These are phyloP conservation scores for Thera britannica DNA, from an alignment of 2,888 invertebrate genomes.

Conservation along the genomic window DNA sequence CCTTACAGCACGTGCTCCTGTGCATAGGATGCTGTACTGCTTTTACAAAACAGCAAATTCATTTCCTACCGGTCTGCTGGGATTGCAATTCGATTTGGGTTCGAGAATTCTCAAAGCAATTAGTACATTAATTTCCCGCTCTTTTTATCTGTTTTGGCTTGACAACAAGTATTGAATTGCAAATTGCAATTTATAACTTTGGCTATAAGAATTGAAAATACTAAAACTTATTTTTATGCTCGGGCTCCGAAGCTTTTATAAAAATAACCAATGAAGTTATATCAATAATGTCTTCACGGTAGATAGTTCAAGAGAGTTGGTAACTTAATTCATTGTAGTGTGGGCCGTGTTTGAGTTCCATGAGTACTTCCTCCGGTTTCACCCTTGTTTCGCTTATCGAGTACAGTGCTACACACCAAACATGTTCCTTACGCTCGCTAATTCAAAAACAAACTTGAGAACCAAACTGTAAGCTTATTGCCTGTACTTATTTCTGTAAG, in stretches of 20 bases:
- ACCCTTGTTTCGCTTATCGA: conserved; percentile 60
- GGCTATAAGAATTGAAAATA: no score
- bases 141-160: conserved; percentile 27
- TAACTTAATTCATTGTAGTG: conserved; percentile 82
- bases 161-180: conserved; percentile 1
- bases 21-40: neutral
- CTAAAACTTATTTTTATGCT: neutral
- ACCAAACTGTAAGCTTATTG: no score
- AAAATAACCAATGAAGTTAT: no score
- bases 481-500: no score
- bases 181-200: no score
- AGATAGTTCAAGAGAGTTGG: conserved; percentile 59
- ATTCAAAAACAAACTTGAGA: no score
- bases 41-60: conserved; percentile 33
- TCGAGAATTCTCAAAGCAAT: conserved; percentile 35
- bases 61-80: conserved; percentile 20
- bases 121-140: conserved; percentile 25
- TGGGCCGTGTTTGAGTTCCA: conserved; percentile 76
- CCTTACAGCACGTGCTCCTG: no score
- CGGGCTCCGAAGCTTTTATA: no score
- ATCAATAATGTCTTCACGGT: neutral
- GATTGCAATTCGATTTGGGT: conserved; percentile 35
- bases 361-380: conserved; percentile 54
- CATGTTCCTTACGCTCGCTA: neutral
- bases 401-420: conserved; percentile 37